phyloP scores from a whole-genome alignment of 2,797 vertebrate species.

The Muscicapa striata region DNA sequence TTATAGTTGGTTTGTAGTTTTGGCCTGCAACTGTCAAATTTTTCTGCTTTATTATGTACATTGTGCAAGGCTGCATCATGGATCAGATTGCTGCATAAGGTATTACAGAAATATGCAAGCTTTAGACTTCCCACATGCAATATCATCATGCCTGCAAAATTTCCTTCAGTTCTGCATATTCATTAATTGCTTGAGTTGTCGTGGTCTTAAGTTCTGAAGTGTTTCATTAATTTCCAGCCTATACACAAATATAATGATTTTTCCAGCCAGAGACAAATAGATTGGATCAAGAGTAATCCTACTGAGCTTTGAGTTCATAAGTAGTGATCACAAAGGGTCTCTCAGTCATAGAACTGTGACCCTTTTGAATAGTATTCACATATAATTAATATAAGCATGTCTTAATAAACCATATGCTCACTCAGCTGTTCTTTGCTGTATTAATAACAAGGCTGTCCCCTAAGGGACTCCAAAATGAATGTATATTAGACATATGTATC shows the following conservation, averaged over 20 bases:
- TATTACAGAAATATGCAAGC: neutral
- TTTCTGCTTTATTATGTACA: neutral
- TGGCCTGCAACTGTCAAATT: neutral
- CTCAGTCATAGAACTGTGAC: slow-evolving; percentile 49
- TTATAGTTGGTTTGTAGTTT: neutral
- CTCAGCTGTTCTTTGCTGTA: slow-evolving; percentile 72
- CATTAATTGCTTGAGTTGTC: neutral
- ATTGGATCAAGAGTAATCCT: slow-evolving; percentile 8
- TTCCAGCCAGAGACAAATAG: slow-evolving; percentile 43
- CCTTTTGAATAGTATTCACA: slow-evolving; percentile 62
- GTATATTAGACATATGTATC: slow-evolving; percentile 53
- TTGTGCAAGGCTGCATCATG: neutral
- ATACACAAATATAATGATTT: slow-evolving; percentile 19
- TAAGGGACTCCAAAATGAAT: slow-evolving; percentile 69
- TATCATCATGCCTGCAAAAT: neutral
- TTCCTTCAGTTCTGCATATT: neutral
- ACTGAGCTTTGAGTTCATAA: slow-evolving; percentile 49
- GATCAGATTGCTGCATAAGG: neutral
- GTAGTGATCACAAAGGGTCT: slow-evolving; percentile 42
- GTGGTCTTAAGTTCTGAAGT: neutral
- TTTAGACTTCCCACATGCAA: neutral
- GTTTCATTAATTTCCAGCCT: slow-evolving; percentile 33
- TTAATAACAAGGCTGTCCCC: slow-evolving; percentile 65
- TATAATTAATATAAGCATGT: slow-evolving; percentile 72
- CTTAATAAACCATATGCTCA: slow-evolving; percentile 77